Percentiles rank a stretch among this genome's conserved stretches.
Conservation (phyloP, 2,888 invertebrate species). For the Mesochorus sp. region DNA sequence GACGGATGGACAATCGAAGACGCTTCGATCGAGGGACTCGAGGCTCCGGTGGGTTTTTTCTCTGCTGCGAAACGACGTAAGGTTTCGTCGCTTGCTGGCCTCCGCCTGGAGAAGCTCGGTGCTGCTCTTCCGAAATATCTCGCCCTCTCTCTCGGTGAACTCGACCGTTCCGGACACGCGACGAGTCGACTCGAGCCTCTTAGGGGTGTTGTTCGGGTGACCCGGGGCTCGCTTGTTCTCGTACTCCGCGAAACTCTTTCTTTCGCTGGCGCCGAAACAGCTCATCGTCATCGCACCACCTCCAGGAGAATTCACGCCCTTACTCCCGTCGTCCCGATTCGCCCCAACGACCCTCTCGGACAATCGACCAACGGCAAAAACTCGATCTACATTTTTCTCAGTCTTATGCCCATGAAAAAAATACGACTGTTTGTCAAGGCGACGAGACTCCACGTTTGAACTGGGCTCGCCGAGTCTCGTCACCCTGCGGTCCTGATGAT, state of each 20-base stretch:
- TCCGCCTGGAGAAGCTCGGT: constrained; percentile 68
- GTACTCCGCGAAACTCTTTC: constrained; percentile 43
- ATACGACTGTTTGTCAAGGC: constrained; percentile 76
- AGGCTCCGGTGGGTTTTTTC: constrained; percentile 72
- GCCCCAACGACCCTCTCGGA: constrained; percentile 8
- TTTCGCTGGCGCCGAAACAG: constrained; percentile 66
- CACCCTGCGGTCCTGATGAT: constrained; percentile 54
- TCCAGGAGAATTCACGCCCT: background rate
- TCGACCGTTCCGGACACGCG: constrained; percentile 71
- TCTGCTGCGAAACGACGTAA: constrained; percentile 71
- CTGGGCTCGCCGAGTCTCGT: constrained; percentile 55
- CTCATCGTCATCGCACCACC: constrained; percentile 63
- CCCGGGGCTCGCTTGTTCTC: constrained; percentile 36
- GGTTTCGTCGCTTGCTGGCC: constrained; percentile 63
- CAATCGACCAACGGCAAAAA: constrained; percentile 63
- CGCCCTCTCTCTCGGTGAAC: constrained; percentile 74
- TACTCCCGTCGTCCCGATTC: background rate
- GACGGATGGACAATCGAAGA: constrained; percentile 62
- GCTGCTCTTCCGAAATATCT: constrained; percentile 74
- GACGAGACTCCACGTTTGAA: constrained; percentile 66
- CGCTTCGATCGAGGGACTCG: constrained; percentile 73
- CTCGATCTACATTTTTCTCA: constrained; percentile 75
- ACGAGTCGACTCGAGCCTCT: constrained; percentile 56
- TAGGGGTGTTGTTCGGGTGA: constrained; percentile 21
- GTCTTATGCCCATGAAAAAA: constrained; percentile 79